Base-by-base conservation (phyloP, 64 coral and sea anemone species). In the Stylophora pistillata region DNA sequence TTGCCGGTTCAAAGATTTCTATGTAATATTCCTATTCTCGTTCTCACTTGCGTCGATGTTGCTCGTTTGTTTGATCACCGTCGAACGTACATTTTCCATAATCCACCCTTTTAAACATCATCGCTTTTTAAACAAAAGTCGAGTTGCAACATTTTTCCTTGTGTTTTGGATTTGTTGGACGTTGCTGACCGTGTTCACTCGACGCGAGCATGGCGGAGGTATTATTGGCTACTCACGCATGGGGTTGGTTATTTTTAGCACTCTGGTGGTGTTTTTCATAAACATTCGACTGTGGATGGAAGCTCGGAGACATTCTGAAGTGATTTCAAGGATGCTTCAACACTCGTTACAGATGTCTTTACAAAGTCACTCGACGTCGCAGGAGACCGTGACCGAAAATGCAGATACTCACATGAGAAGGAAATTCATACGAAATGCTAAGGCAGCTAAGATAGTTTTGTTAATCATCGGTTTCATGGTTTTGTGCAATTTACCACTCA, bases 1-100 rank as follows among this genome's bases (percentile, higher is more conserved):
- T 78, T 92, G 90, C 37, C 25, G 2, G 29, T 15, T 86, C 53
- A 92, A 92, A 72, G 90, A 92, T 53, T 86, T 92, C 15, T 92
- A 87, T 70, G 86, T 76, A 16, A 73, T 92, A 64, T 66, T 86
- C 26, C 75, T 92, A 74, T 92, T 92, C 30, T 16, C 58, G 4
- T 86, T 86, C 17, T 78, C 82, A 0, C 31, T 78, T 13, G 25
- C 74, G 3, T 87, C 90, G 28, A 71, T 92, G 63, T 15, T 92
- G 2, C 85, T 71, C 56, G 57, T 92, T 58, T 60, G 62, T 47
- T 41, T 92, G 16, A 87, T 92, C 52, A 92, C 61, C 54, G 9
- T 79, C 9, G 90, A 92, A 71, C 90, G 90, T 37, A 87, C 54
- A 21, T 5, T 92, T 25, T 74, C 74, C 61, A 86, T 92, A 37